Base-by-base conservation (phyloP, 2,113 vertebrate genomes). In the Phoenicopterus ruber region DNA sequence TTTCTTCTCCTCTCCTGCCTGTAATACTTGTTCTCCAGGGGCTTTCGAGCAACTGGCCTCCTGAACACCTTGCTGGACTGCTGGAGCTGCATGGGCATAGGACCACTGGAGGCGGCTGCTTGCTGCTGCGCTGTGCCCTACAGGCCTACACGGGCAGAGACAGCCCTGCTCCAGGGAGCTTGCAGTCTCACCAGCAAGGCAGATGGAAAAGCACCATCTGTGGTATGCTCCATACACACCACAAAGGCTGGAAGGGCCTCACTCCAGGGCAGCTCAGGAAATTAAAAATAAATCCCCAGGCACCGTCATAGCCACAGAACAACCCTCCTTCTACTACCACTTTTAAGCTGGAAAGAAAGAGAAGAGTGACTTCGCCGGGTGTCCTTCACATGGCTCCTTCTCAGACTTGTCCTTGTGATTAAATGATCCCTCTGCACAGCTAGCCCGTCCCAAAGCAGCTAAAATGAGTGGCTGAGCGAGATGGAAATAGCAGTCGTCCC, bases 71-170 rank as follows among this genome's bases (percentile, higher is more conserved):
- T 40, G 19, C 36, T 82, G 59, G 22, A 31, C 47, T 73, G 46
- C 54, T 72, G 79, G 47, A 62, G 32, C 24, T 52, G 54, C 49
- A 28, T 2, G 2, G 50, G 38, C 0, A 0, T 29, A 36, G 62
- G 67, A 29, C 3, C 13, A 6, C 28, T 15, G 71, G 34, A 28
- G 76, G 11, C 0, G 4, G 32, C 42, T 63, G 66, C 66, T 73
- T 8, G 5, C 44, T 13, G 57, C 58, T 82, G 62, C 1, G 1
- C 54, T 40, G 17, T 11, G 62, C 82, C 74, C 49, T 34, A 2
- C 1, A 2, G 17, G 19, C 52, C 31, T 17, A 20, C 52, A 5
- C 0, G 1, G 42, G 61, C 29, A 54, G 42, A 32, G 34, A 8
- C 47, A 80, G 54, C 36, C 32, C 61, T 22, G n/a, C 67, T 62